phyloP scores from a whole-genome alignment of 1,140 invertebrate species.

The Heliconius nattereri region DNA sequence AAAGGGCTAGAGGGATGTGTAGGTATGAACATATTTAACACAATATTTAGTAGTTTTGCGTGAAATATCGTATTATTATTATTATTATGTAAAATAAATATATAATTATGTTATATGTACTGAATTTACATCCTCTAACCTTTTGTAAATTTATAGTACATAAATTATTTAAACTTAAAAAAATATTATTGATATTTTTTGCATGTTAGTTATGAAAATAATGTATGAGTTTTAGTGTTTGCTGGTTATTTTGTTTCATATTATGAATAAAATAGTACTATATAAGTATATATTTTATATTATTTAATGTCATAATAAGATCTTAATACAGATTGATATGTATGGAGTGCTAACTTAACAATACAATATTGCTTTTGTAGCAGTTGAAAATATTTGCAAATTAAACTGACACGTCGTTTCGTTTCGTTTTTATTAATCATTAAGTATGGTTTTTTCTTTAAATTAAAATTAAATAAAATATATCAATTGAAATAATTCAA shows the following conservation, averaged over 20 bases:
- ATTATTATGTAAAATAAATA: conserved; percentile 18
- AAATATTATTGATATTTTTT: not conserved
- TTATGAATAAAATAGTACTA: not conserved
- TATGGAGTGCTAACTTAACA: not conserved
- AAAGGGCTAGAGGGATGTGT: conserved; percentile 77
- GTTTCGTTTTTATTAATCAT: no score
- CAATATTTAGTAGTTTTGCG: conserved; percentile 32
- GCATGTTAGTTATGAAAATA: not conserved
- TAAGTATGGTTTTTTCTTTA: no score
- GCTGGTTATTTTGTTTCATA: not conserved
- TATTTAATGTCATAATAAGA: not conserved
- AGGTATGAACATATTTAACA: conserved; percentile 61
- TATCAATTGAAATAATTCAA: no score
- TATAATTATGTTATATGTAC: conserved; percentile 29
- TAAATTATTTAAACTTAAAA: conserved; percentile 9
- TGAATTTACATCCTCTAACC: conserved; percentile 70
- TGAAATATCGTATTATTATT: conserved; percentile 10
- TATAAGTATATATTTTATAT: conserved; percentile 4
- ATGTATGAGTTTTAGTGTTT: conserved; percentile 3
- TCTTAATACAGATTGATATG: not conserved
- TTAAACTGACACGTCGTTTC: no score
- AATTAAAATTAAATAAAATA: no score
- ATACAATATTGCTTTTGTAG: not conserved
- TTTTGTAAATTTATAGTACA: conserved; percentile 55
- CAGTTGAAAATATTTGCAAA: no score